Conservation (phyloP, 2,113 vertebrate species). For the Hyaena hyaena region DNA sequence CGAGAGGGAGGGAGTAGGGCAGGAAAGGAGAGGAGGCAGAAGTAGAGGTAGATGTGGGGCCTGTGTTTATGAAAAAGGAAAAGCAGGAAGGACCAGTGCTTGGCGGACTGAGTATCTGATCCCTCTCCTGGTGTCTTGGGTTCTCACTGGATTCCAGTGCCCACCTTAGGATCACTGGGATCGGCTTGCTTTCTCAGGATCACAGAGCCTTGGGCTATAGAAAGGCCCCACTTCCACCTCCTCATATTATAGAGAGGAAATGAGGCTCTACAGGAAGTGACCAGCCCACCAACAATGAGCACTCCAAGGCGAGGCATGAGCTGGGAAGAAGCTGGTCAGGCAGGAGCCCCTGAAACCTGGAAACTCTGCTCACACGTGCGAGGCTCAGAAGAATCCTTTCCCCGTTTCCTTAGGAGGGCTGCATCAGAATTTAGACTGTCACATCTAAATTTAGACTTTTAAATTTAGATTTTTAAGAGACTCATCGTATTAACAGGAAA, state of each 20-base stretch:
- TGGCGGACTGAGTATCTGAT: neutral
- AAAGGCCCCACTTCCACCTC: neutral
- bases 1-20: neutral
- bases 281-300: neutral
- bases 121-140: neutral
- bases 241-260: fast-evolving
- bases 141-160: neutral
- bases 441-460: neutral
- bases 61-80: neutral
- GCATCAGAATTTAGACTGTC: neutral
- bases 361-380: neutral
- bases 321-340: neutral
- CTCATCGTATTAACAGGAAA: neutral
- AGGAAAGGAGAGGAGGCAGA: neutral
- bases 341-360: fast-evolving
- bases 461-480: neutral
- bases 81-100: neutral
- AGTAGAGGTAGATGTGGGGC: neutral
- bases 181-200: neutral
- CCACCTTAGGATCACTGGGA: neutral
- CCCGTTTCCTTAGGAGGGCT: neutral
- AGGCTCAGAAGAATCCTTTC: too few species aligned
- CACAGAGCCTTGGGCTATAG: neutral
- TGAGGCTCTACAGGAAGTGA: neutral
- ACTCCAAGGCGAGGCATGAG: fast-evolving